These are phyloP conservation scores for Vireo altiloquus DNA, from an alignment of 2,113 vertebrate genomes.

Conservation along the genomic window DNA sequence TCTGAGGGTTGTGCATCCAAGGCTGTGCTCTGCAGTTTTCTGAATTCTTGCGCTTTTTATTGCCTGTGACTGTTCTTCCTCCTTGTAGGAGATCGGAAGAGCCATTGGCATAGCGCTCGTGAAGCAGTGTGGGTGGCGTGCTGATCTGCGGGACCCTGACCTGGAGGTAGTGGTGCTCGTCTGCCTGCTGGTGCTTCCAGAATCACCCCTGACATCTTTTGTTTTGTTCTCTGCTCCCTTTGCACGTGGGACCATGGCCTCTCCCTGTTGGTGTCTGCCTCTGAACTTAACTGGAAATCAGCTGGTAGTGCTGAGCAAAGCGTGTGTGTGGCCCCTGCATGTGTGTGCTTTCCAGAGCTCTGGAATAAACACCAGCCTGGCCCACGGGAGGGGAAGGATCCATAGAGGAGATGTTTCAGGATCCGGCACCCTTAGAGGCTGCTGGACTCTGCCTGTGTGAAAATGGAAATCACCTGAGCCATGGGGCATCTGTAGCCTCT, in stretches of 20 bases:
- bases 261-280: neutral
- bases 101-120: conserved; percentile 77
- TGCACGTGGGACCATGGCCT: accelerated
- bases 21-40: neutral
- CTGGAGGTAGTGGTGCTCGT: conserved; percentile 78
- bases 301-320: neutral
- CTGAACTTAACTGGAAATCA: neutral
- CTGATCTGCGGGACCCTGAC: conserved; percentile 80
- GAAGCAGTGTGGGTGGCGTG: conserved; percentile 82
- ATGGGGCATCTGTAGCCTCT: neutral
- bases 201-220: neutral
- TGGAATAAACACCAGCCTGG: neutral
- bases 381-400: neutral
- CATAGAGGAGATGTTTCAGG: accelerated
- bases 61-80: neutral
- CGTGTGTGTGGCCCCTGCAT: neutral
- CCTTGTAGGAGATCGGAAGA: conserved; percentile 80
- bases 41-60: neutral
- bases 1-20: neutral
- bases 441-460: neutral
- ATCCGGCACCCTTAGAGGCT: neutral
- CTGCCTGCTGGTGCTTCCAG: neutral
- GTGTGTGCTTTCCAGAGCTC: neutral
- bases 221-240: neutral
- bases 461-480: neutral